These are phyloP conservation scores for Ochropacha duplaris DNA, from an alignment of 2,888 invertebrate species.

Conservation along the genomic window DNA sequence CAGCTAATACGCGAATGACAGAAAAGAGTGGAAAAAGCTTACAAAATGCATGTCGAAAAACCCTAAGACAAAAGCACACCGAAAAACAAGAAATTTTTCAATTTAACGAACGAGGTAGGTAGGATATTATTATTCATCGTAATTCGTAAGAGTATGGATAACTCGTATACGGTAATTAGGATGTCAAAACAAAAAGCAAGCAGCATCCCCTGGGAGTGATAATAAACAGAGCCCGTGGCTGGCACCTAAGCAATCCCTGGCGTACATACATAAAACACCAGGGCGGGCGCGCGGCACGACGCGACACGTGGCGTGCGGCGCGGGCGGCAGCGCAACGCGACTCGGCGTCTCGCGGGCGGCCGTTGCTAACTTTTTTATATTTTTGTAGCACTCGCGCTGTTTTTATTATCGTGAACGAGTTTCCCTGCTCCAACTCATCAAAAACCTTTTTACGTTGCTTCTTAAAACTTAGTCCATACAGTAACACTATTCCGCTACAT, in stretches of 20 bases:
- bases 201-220: slow-evolving; percentile 53
- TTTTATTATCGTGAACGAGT: slow-evolving; percentile 65
- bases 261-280: slow-evolving; percentile 30
- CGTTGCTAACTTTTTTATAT: slow-evolving; percentile 73
- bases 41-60: too few relatives aligned
- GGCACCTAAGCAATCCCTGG: slow-evolving; percentile 31
- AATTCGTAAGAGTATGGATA: slow-evolving; percentile 19
- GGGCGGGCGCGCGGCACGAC: slow-evolving; percentile 16
- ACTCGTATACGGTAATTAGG: background rate
- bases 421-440: slow-evolving; percentile 39
- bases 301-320: slow-evolving; percentile 46
- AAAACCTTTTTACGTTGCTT: slow-evolving; percentile 28
- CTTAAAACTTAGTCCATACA: background rate
- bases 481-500: background rate
- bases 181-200: slow-evolving; percentile 43
- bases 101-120: too few relatives aligned
- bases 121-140: too few relatives aligned
- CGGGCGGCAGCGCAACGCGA: slow-evolving; percentile 17
- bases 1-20: too few relatives aligned
- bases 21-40: too few relatives aligned
- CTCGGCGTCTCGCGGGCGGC: slow-evolving; percentile 59
- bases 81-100: too few relatives aligned
- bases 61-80: too few relatives aligned
- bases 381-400: slow-evolving; percentile 65
- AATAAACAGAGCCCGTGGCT: slow-evolving; percentile 57